phyloP scores from a whole-genome alignment of 35 echinoderm and acorn worm genomes.

The Eucidaris tribuloides region DNA sequence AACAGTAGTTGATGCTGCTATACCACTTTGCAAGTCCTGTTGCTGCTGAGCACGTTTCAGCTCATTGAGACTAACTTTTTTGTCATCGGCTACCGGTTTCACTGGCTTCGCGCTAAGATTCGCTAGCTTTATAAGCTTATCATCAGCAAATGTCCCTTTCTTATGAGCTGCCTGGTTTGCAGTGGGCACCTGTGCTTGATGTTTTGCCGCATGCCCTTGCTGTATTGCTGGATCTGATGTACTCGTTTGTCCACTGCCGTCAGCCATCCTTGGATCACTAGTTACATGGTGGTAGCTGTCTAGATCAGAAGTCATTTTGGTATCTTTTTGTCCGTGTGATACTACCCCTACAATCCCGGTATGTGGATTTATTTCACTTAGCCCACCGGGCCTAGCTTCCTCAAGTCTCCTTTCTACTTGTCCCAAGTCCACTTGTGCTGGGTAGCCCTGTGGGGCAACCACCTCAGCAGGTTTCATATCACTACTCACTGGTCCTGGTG shows the following conservation, averaged over 20 bases:
- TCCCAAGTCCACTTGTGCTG: not conserved
- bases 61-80: slow-evolving; percentile 24
- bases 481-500: not conserved
- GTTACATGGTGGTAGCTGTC: no score
- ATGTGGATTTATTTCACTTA: not conserved
- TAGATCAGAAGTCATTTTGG: not conserved
- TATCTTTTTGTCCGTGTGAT: slow-evolving; percentile 3
- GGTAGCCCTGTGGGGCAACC: not conserved
- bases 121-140: slow-evolving; percentile 18
- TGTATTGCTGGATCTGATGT: not conserved
- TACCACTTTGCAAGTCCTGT: slow-evolving; percentile 1
- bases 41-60: slow-evolving; percentile 29
- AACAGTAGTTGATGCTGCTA: not conserved
- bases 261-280: not conserved
- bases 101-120: not conserved
- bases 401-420: slow-evolving; percentile 20
- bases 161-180: not conserved
- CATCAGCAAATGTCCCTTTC: slow-evolving; percentile 17
- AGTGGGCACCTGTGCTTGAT: not conserved
- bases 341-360: not conserved
- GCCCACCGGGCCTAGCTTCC: slow-evolving; percentile 21
- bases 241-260: not conserved
- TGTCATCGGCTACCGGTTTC: not conserved
- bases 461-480: not conserved
- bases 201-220: no score